Evolutionary conservation across 2,888 invertebrate species (phyloP), one percentile per base, ranked within the genome.

Genomic region (Dryomyza anilis): DNA sequence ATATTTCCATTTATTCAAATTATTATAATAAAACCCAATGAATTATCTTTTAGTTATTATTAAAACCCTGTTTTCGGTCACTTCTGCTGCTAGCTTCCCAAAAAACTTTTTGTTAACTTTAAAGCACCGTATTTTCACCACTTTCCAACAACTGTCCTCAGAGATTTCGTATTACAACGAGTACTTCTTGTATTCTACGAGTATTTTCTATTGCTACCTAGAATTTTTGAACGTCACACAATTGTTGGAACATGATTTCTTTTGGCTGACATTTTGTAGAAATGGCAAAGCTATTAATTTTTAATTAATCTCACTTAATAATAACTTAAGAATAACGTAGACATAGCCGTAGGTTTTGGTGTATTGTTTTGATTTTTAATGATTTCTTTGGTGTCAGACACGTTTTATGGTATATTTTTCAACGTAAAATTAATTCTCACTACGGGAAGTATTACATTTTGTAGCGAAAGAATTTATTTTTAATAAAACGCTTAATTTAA

Each of bases 281-380:
- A 36, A 50, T 39, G 50, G 48, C 45, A 39, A 57, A 63, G 45
- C 4, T 43, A 57, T 63, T 57, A 48, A 63, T 63, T 63, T 58
- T 63, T 63, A 63, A 63, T 63, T 58, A 63, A 63, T 57, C 63
- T 57, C 57, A 27, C 21, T 50, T 57, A 63, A 63, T 50, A 63
- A 63, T 27, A 63, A 45, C 55, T 62, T 55, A 23, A 53, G 16
- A 53, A 33, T 36, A 10, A 53, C 19, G 45, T 45, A 62, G 53
- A 45, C 52, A 27, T 62, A 43, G 62, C 53, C 29, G 21, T 10
- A 43, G 62, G 53, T 14, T 39, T 53, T 30, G 27, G 12, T 50
- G 25, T 21, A 23, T 46, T 19, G 23, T 12, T 23, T 48, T 21
- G 16, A 16, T 2, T 53, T 30, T 53, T 10, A 10, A 3, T 7